Percentiles rank a stretch among this genome's conserved stretches.
Evolutionary conservation across 53 echinoderm and acorn worm species (phyloP).

Genomic region (Apostichopus leukothele): DNA sequence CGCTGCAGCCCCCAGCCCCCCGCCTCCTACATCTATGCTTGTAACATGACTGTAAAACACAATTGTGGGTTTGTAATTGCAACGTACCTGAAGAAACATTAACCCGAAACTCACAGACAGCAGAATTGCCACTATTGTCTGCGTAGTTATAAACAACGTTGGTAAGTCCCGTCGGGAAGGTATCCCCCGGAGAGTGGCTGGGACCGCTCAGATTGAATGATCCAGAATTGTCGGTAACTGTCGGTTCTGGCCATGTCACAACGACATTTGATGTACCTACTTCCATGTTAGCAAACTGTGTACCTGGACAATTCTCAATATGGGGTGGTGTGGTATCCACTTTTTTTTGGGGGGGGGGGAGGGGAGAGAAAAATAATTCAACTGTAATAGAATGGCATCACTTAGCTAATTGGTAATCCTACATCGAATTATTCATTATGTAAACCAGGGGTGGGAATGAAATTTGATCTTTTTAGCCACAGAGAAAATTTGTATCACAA

Average conservation of each 20-base stretch:
- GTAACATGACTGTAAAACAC: no score
- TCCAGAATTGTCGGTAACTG: constrained; percentile 40
- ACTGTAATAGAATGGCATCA: neutral
- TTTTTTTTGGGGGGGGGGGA: no score
- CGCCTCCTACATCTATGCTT: no score
- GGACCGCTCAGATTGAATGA: neutral
- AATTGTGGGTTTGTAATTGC: no score
- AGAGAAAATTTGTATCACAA: no score
- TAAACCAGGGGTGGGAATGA: no score
- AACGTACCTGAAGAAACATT: constrained; percentile 23
- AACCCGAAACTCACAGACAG: neutral
- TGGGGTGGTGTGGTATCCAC: constrained; percentile 38
- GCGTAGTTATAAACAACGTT: neutral
- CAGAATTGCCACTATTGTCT: constrained; percentile 37
- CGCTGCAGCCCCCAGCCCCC: no score
- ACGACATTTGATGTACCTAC: neutral
- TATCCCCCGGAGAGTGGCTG: neutral
- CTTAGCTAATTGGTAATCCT: neutral
- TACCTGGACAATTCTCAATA: constrained; percentile 41
- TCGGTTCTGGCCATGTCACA: constrained; percentile 21
- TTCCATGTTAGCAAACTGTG: neutral
- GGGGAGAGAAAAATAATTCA: neutral
- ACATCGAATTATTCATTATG: no score
- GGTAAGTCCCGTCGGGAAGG: constrained; percentile 7
- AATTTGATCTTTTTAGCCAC: no score